phyloP scores from a whole-genome alignment of 2,888 invertebrate genomes.

The Sminthurides aquaticus region DNA sequence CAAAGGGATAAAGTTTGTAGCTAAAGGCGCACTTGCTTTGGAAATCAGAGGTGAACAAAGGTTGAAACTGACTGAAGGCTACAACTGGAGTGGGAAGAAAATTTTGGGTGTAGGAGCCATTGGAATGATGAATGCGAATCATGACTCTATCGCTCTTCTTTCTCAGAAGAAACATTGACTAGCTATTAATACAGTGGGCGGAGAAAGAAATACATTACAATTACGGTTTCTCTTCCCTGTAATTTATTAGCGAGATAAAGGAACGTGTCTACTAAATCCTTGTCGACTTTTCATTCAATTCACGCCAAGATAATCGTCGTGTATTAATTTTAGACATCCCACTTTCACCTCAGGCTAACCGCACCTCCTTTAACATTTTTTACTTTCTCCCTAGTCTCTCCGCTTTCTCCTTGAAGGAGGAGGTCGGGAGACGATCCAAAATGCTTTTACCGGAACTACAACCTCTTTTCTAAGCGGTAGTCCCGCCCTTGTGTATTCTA shows the following conservation, averaged over 20 bases:
- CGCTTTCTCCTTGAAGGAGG: no score
- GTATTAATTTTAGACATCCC: conserved; percentile 3
- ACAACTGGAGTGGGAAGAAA: no score
- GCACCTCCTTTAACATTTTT: no score
- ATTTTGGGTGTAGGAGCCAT: not conserved
- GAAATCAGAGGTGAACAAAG: no score
- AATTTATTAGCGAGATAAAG: not conserved
- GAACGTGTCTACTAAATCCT: not conserved
- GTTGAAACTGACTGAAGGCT: no score
- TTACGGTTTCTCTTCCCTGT: not conserved
- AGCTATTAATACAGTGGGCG: not conserved
- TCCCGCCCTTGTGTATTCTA: no score
- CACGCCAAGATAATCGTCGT: not conserved
- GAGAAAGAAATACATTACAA: not conserved
- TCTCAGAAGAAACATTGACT: not conserved
- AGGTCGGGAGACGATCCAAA: no score
- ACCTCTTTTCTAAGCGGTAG: no score
- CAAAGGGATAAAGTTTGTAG: not conserved
- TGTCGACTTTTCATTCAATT: not conserved
- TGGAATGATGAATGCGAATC: conserved; percentile 2
- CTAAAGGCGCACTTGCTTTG: not conserved
- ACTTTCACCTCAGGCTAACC: no score
- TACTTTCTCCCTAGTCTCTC: no score
- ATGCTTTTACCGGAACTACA: no score
- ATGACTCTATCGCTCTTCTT: not conserved